A percentile compares a stretch with the other conserved stretches of the same genome.
Conservation (phyloP, 2,888 invertebrate genomes). For the Eudemis profundana region DNA sequence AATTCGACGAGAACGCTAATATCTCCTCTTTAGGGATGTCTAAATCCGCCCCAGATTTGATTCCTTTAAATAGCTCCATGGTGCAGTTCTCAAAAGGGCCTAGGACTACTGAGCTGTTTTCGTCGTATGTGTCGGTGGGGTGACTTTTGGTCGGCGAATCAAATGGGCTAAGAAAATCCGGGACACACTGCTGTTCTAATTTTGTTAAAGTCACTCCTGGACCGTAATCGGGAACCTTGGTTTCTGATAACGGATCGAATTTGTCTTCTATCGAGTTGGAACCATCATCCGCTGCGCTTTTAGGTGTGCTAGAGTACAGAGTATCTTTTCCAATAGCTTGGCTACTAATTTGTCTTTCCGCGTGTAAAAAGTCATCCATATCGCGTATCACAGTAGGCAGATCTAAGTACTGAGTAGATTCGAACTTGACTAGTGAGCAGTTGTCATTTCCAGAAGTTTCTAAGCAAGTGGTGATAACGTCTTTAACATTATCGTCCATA, state of each 20-base stretch:
- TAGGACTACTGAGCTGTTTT: constrained; percentile 83
- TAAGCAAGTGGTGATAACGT: constrained; percentile 57
- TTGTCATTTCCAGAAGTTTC: constrained; percentile 51
- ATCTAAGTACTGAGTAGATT: constrained; percentile 78
- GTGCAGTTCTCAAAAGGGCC: constrained; percentile 86
- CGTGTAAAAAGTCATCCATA: constrained; percentile 66
- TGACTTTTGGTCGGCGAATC: constrained; percentile 79
- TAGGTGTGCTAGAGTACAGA: constrained; percentile 71
- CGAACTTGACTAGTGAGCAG: constrained; percentile 60
- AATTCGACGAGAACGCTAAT: constrained; percentile 84
- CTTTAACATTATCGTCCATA: constrained; percentile 53
- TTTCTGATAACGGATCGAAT: constrained; percentile 55
- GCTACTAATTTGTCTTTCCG: constrained; percentile 63
- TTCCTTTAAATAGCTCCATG: constrained; percentile 79
- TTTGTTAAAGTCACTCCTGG: constrained; percentile 61
- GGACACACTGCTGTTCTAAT: constrained; percentile 66
- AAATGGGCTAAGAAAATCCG: constrained; percentile 72
- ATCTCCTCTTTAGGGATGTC: constrained; percentile 78
- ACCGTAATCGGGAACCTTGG: constrained; percentile 60
- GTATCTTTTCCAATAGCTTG: constrained; percentile 52
- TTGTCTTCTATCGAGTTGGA: constrained; percentile 58
- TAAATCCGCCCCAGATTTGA: constrained; percentile 74
- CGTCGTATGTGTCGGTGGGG: constrained; percentile 78
- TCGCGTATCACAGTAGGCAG: constrained; percentile 69
- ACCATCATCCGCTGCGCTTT: constrained; percentile 61